Evolutionary conservation across 2,888 invertebrate species (phyloP), one percentile per base, ranked within the genome.

Genomic region (Orthosia gothica): DNA sequence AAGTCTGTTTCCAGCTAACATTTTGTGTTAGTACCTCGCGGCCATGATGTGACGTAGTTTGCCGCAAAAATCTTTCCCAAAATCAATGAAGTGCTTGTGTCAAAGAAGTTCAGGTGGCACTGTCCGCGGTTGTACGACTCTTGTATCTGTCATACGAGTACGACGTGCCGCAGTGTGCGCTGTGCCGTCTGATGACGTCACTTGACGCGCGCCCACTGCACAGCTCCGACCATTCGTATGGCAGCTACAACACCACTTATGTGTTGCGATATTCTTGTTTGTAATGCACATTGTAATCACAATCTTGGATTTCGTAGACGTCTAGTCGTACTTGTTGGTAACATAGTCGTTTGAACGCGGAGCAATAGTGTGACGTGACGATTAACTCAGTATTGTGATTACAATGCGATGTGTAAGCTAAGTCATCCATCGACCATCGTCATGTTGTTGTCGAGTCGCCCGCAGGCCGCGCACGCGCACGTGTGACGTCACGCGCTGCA

Each of bases 381-480:
- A 2, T 5, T 5, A 16, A 15, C 26, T 3, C 16, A 16, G 20
- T 16, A 15, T 77, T 74, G 81, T 86, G 87, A 26, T 59, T 66
- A 12, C 76, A 79, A 50, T 52, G 69, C 18, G 55, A 26, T 13
- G 26, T 59, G n/a, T 73, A 63, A n/a, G 55, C 70, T 72, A 82
- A 62, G 65, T 81, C 87, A 87, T 63, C 76, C 83, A 89, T 92
- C 92, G 93, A 88, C 91, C 94, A 94, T 91, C 89, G 87, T 90
- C 94, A 93, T 92, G 89, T 89, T 89, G 87, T 80, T 20, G 20
- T 0, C 67, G 88, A 88, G 87, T 86, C 86, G 89, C 89, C 87
- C 87, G 92, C 91, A 89, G 23, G 7, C 0, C 13, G 3, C 54
- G 20, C 20, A 15, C 15, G 55, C 23, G 3, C 20, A n/a, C 20